Conservation (phyloP, 2,113 vertebrate genomes). For the Pyxicephalus adspersus region DNA sequence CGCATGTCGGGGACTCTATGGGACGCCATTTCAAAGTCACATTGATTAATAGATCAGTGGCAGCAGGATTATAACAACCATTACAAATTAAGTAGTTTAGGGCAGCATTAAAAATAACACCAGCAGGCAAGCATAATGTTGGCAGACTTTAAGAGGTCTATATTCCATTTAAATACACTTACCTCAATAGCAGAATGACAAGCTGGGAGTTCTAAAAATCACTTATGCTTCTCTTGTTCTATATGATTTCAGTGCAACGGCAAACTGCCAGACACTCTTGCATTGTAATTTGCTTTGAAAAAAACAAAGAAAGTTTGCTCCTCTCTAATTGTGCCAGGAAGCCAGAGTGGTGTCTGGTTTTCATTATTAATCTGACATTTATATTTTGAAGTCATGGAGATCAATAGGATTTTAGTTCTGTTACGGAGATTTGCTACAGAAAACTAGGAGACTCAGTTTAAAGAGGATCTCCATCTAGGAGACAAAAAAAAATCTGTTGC, state of each 20-base stretch:
- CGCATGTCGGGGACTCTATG: conserved; percentile 16
- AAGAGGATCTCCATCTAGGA: too few relatives aligned
- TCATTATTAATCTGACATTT: conserved; percentile 38
- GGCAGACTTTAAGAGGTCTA: conserved; percentile 27
- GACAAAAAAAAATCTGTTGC: too few relatives aligned
- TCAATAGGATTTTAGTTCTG: conserved; percentile 1
- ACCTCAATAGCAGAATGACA: background rate
- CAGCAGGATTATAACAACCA: conserved; percentile 18
- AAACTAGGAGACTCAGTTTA: too few relatives aligned
- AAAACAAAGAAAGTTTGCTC: conserved; percentile 25
- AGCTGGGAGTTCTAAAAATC: conserved; percentile 28
- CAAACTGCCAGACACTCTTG: conserved; percentile 16
- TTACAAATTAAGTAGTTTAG: conserved; percentile 26
- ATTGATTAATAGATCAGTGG: conserved; percentile 43
- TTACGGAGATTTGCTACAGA: too few relatives aligned
- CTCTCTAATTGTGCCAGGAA: conserved; percentile 19
- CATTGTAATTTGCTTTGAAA: conserved; percentile 44
- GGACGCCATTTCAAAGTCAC: conserved; percentile 17
- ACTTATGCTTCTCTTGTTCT: conserved; percentile 26
- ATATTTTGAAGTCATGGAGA: conserved; percentile 17
- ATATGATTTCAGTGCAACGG: background rate
- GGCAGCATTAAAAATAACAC: conserved; percentile 34
- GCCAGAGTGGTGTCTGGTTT: background rate
- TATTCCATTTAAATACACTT: conserved; percentile 23
- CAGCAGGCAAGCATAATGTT: conserved; percentile 17